Evolutionary conservation across 2,888 invertebrate genomes (phyloP), one percentile per base, ranked within the genome.

Genomic region (Drosophila diplacantha): DNA sequence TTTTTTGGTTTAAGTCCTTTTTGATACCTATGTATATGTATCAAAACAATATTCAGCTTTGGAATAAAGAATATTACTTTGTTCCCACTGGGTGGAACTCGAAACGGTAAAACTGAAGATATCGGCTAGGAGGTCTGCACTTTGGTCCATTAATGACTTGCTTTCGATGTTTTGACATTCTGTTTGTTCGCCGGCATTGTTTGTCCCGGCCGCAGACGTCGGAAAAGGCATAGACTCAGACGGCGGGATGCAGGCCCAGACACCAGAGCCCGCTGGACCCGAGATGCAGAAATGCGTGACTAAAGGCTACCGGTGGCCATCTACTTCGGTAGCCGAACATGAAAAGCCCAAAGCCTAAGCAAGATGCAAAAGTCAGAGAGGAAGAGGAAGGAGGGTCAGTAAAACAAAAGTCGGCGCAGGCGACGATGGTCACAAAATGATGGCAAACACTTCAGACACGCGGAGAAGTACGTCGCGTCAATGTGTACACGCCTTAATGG

Each of bases 401-500:
- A 80, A 80, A 80, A 80, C 80, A 80, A 82, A 77, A 78, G 81
- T 52, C 44, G 61, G 31, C 47, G 52, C 31, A 35, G 60, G 37
- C 68, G 52, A 49, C 68, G 52, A 58, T 60, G 74, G 66, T 50
- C 71, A 75, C 77, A 71, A 73, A 65, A 72, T 77, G 74, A 79
- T 79, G 79, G 80, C 75, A 84, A 84, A 81, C 81, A 85, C 84
- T 84, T 74, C 70, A 80, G 67, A 66, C 69, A 51, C 66, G 56
- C 24, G 32, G 46, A 62, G 39, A 54, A 52, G 60, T 51, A 73
- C 81, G 83, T 80, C 84, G 83, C 83, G 79, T 81, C 85, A 83
- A 82, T 85, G 86, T 86, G 85, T 84, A 81, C 85, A 83, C 81
- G 85, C 74, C 86, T 87, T 87, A 87, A 87, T 86, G 87, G 85